phyloP scores from a whole-genome alignment of 2,113 vertebrate species.

The Labeo catla region DNA sequence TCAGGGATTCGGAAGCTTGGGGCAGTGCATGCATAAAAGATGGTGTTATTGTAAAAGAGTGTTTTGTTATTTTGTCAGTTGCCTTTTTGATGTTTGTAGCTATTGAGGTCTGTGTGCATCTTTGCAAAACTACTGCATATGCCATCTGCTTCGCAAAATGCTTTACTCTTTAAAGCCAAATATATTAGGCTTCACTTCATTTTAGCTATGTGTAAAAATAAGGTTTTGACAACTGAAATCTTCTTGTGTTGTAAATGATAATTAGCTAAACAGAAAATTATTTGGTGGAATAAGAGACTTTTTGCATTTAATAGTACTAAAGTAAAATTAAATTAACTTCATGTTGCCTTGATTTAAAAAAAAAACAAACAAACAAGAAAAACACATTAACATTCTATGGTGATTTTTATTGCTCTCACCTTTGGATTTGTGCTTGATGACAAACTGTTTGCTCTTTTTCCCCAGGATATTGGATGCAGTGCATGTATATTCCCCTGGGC shows the following conservation, averaged over 20 bases:
- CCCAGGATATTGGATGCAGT: conserved; percentile 64
- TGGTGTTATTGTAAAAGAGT: not conserved
- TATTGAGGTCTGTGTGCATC: not conserved
- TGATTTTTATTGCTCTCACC: conserved; percentile 56
- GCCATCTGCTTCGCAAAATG: not conserved
- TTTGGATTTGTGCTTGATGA: conserved; percentile 53
- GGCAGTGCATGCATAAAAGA: not conserved
- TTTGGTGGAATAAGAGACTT: too few species aligned
- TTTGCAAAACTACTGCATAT: not conserved
- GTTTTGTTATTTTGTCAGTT: not conserved
- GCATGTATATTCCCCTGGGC: conserved; percentile 68
- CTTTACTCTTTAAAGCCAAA: not conserved
- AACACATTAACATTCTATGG: not conserved
- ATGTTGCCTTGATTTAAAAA: not conserved
- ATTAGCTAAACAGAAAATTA: not conserved
- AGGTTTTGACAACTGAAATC: not conserved
- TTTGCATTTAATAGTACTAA: too few species aligned
- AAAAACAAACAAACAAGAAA: too few species aligned
- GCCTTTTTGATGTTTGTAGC: not conserved
- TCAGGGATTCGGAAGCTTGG: not conserved
- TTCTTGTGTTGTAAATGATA: not conserved
- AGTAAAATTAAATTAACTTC: too few species aligned
- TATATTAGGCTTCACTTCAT: not conserved
- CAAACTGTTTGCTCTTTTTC: conserved; percentile 63
- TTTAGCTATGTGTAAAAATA: not conserved